A percentile compares a stretch with the other conserved stretches of the same genome.
These are phyloP conservation scores for Cranoglanis bouderius DNA, from an alignment of 2,113 vertebrate genomes.

Conservation along the genomic window DNA sequence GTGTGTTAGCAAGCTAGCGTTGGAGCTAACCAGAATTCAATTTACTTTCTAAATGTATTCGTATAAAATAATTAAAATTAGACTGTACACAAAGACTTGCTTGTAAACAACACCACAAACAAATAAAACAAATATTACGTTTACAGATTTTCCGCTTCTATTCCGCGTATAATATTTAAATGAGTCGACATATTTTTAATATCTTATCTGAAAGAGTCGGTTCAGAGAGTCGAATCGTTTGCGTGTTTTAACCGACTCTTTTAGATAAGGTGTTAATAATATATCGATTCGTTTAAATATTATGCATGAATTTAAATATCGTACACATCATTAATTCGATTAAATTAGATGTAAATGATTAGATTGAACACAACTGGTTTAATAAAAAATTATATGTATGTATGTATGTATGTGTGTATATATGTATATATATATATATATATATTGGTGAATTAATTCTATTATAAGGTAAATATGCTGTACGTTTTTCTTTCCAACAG, in stretches of 20 bases:
- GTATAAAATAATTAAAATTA: neutral
- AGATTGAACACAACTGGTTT: no score
- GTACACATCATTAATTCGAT: no score
- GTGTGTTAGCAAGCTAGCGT: neutral
- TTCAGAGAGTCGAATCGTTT: neutral
- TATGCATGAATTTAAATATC: no score
- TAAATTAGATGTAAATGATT: no score
- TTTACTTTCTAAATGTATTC: no score
- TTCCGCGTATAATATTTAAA: neutral
- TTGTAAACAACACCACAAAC: neutral
- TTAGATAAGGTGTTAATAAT: no score
- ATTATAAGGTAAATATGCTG: neutral
- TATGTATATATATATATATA: no score
- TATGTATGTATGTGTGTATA: no score
- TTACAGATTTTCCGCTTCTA: neutral
- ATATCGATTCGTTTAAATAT: no score
- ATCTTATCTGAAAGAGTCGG: neutral
- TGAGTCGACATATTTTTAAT: neutral
- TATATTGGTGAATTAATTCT: no score
- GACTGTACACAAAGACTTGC: neutral
- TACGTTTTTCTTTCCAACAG: conserved; percentile 65
- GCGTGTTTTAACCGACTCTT: no score
- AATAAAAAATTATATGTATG: no score
- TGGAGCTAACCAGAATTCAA: neutral
- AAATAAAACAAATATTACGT: neutral